Evolutionary conservation across 2,113 vertebrate species (phyloP), one percentile per base, ranked within the genome.

Genomic region (Empidonax alnorum): DNA sequence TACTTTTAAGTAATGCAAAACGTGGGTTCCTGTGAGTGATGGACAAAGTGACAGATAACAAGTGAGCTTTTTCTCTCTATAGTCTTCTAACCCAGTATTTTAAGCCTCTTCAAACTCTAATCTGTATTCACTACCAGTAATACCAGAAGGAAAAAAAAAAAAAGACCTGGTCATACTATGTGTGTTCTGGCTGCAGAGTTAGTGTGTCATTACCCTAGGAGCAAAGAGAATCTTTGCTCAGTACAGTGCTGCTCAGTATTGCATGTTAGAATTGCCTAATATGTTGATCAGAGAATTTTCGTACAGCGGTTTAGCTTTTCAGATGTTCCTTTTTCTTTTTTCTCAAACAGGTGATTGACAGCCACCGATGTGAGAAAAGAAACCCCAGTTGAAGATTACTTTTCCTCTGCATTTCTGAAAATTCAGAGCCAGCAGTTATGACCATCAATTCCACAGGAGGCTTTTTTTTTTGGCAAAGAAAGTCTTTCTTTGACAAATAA

Each of bases 331-430:
- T 68, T 84, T 68, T 90, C 18, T 89, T 65, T 72, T 49, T 74
- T 59, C 20, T 92, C 53, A 35, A 96, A 98, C 97, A 98, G 97
- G 97, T 97, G 73, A 95, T 86, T 95, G 93, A 82, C 82, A 95
- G 58, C 91, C 73, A 85, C 67, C 82, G 79, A 89, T 14, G 2
- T 56, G 58, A 21, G 44, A 56, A 82, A 89, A 84, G 93, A 94
- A 84, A 84, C 65, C 59, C 62, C 88, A 82, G 39, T 33, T 96
- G 95, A 97, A 97, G 96, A 97, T 94, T 25, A 76, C 62, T 87
- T 91, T 97, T 81, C 84, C 77, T 91, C 95, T 89, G 96, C 85
- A 91, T 93, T 97, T 95, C 82, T 95, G 93, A 97, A 96, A 90
- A 95, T 95, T 89, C 86, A 90, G 73, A 96, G 84, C 92, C 95